phyloP scores from a whole-genome alignment of 2,113 vertebrate species.

The Eurystomus gularis region DNA sequence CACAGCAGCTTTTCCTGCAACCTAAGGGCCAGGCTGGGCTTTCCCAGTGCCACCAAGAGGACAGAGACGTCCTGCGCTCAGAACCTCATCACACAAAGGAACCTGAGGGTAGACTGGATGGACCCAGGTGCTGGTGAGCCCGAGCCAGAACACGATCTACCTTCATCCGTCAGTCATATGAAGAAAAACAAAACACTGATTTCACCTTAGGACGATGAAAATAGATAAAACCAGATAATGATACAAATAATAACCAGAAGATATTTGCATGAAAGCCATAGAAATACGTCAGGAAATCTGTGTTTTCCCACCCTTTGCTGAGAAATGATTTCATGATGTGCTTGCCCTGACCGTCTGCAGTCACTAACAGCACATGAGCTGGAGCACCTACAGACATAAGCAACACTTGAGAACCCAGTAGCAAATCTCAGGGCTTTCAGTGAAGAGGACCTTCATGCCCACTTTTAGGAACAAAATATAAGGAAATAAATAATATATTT shows the following conservation, averaged over 20 bases:
- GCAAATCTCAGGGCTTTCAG: neutral
- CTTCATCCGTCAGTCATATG: accelerated
- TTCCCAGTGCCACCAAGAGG: neutral
- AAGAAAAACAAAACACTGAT: neutral
- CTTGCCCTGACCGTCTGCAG: neutral
- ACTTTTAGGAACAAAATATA: neutral
- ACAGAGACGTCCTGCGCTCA: neutral
- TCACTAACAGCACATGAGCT: neutral
- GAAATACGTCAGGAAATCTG: neutral
- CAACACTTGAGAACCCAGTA: neutral
- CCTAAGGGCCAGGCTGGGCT: neutral
- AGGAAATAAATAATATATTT: neutral
- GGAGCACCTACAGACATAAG: neutral
- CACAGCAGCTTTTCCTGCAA: neutral
- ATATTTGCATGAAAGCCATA: neutral
- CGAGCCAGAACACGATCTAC: accelerated
- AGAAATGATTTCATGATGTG: neutral
- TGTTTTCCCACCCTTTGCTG: neutral
- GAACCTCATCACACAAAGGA: neutral
- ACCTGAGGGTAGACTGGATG: neutral
- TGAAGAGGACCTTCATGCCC: accelerated
- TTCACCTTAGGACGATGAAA: neutral
- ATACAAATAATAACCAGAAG: neutral
- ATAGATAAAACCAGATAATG: neutral
- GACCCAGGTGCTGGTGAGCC: neutral